phyloP scores from a whole-genome alignment of 2,888 invertebrate species.

The Amphipoea lucens region DNA sequence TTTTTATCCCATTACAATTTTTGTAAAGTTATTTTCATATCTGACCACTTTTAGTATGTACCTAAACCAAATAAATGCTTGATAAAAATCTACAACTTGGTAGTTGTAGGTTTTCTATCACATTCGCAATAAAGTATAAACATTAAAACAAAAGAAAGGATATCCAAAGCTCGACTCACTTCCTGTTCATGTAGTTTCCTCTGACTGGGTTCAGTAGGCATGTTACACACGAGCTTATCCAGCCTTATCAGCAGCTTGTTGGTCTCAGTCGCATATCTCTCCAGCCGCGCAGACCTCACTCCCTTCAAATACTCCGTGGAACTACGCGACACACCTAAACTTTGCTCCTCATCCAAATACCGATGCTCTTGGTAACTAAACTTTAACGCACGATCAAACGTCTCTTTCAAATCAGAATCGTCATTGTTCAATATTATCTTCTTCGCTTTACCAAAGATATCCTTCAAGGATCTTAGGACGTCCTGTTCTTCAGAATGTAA shows the following conservation, averaged over 20 bases:
- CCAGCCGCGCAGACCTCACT: conserved; percentile 91
- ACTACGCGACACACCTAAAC: conserved; percentile 91
- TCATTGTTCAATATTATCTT: conserved; percentile 86
- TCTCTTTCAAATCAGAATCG: conserved; percentile 91
- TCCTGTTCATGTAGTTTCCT: conserved; percentile 94
- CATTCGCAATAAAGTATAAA: not conserved
- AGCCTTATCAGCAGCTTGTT: conserved; percentile 98
- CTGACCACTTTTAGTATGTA: not conserved
- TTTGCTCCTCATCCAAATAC: conserved; percentile 88
- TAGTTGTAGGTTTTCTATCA: not conserved
- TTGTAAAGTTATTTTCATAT: not conserved
- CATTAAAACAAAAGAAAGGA: not conserved
- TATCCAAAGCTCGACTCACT: conserved; percentile 78
- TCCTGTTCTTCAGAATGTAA: conserved; percentile 96
- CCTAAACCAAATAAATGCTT: not conserved
- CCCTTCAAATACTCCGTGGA: conserved; percentile 95
- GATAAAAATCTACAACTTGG: not conserved
- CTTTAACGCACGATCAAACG: conserved; percentile 89
- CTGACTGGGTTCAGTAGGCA: conserved; percentile 93
- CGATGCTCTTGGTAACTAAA: conserved; percentile 82
- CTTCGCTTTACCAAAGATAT: conserved; percentile 97
- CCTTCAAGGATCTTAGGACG: conserved; percentile 94
- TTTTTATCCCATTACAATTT: too few species aligned
- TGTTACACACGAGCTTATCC: conserved; percentile 96
- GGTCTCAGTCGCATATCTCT: conserved; percentile 97